Evolutionary conservation across 2,888 invertebrate species (phyloP).

Genomic region (Zhuqinia jingwanae): DNA sequence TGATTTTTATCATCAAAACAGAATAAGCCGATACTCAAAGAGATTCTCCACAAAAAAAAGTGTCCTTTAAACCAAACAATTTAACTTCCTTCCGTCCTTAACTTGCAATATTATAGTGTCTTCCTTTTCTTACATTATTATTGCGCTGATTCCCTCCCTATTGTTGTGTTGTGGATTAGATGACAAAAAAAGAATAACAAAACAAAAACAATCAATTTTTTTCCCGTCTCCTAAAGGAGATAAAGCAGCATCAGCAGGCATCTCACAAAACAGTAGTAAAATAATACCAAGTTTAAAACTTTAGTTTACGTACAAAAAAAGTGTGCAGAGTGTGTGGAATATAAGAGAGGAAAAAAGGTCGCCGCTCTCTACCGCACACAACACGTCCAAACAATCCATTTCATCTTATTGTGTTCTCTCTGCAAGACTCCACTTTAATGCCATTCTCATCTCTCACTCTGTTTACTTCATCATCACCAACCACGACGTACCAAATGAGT

Average conservation of each 20-base stretch:
- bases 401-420: constrained; percentile 50
- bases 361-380: constrained; percentile 60
- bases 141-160: constrained; percentile 23
- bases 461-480: constrained; percentile 56
- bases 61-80: constrained; percentile 16
- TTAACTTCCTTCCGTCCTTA: constrained; percentile 44
- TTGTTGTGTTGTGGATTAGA: constrained; percentile 47
- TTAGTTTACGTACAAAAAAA: constrained; percentile 5
- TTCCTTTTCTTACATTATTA: too few species aligned
- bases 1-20: constrained; percentile 16
- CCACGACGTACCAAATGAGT: constrained; percentile 22
- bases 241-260: too few species aligned
- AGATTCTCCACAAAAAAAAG: neutral
- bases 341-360: constrained; percentile 47
- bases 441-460: constrained; percentile 51
- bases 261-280: too few species aligned
- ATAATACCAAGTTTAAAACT: neutral
- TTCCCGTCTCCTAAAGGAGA: neutral
- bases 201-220: constrained; percentile 45
- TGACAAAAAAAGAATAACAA: constrained; percentile 50
- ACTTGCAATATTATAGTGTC: constrained; percentile 28
- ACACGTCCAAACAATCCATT: constrained; percentile 56
- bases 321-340: neutral
- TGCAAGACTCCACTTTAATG: constrained; percentile 62
- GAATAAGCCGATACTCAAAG: neutral